Base-by-base conservation (phyloP, 2,113 vertebrate species). In the Hyperopisus bebe region DNA sequence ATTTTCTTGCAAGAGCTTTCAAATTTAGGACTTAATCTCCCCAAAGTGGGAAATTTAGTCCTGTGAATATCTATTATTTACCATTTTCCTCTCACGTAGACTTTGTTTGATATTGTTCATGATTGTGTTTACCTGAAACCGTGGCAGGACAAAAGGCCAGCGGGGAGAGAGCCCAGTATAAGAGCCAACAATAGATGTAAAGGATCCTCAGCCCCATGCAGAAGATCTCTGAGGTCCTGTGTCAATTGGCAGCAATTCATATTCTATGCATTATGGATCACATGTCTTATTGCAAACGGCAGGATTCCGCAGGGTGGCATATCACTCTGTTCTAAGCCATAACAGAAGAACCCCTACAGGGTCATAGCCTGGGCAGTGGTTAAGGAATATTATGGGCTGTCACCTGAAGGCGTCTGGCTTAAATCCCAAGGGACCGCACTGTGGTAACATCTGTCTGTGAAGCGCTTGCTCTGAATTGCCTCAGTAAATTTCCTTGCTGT, bases 331-430 rank as follows among this genome's bases (percentile, higher is more conserved):
- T 84, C 27, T 50, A 27, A 53, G 62, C 48, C 8, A 77, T 85
- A 55, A 53, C n/a, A 87, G 44, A 21, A 87, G 31, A 48, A 51
- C 15, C n/a, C 85, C 47, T 48, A 11, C n/a, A 55, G 48, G 85
- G 85, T 53, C 27, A 35, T 44, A 42, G 19, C 35, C 24, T 31
- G 24, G 35, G 31, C 19, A 62, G 87, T 62, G 55, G 47, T 88
- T 88, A 58, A 87, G 89, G 89, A 85, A 88, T 66, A 88, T 46
- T 88, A 62, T 88, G 55, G 55, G 53, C 55, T 88, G 66, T 80
- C 88, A 88, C 44, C 58, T 50, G 62, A 88, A 77, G 21, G 21
- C 44, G 0, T 24, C 7, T n/a, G 24, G 46, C 48, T 80, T 58
- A 88, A 66, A 88, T 66, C 35, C 21, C 87, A 24, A 19, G 55